Conservation (phyloP, 2,113 vertebrate species). For the Urocynchramus pylzowi region DNA sequence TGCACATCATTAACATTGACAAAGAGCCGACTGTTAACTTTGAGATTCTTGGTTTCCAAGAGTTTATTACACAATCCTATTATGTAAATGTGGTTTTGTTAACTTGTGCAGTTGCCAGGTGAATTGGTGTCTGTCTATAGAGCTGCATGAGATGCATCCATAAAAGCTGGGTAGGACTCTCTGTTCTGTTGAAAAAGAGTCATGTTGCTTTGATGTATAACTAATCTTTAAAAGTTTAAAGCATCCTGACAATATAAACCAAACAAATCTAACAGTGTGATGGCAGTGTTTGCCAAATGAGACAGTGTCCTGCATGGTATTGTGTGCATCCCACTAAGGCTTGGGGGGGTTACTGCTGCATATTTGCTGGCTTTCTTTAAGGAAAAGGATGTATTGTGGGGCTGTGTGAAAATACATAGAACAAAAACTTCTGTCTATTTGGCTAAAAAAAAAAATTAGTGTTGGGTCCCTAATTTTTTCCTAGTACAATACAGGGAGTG, state of each 20-base stretch:
- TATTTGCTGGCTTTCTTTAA: background rate
- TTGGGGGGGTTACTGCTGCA: background rate
- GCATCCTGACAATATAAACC: background rate
- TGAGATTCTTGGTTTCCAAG: slow-evolving; percentile 1
- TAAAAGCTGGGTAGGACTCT: background rate
- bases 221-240: slow-evolving; percentile 26
- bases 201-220: slow-evolving; percentile 24
- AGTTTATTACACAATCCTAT: slow-evolving; percentile 28
- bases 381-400: background rate
- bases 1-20: background rate
- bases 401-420: background rate
- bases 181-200: background rate
- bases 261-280: background rate
- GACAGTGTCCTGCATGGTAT: background rate
- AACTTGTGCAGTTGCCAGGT: background rate
- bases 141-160: background rate
- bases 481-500: background rate
- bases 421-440: background rate
- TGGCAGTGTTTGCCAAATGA: background rate
- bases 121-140: background rate
- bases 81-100: slow-evolving; percentile 4
- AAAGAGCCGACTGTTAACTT: slow-evolving; percentile 11
- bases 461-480: background rate
- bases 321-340: background rate
- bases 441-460: background rate